These are phyloP conservation scores for Hippocampus mohnikei DNA, from an alignment of 2,113 vertebrate species.

Conservation along the genomic window DNA sequence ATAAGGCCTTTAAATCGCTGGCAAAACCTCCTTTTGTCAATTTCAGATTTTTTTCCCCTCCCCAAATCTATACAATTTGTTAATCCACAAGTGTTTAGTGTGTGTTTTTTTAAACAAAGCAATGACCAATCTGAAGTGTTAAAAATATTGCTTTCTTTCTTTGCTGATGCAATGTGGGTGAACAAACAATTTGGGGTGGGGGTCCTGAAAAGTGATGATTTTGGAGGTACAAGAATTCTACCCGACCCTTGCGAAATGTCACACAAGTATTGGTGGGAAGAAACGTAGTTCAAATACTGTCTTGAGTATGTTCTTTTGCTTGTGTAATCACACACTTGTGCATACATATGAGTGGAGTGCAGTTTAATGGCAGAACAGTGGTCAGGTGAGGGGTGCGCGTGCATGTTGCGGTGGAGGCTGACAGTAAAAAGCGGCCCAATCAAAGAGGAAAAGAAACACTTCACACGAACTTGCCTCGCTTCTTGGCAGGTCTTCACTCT, in stretches of 20 bases:
- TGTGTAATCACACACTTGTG: background rate
- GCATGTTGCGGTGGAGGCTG: slow-evolving; percentile 43
- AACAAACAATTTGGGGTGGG: too few relatives aligned
- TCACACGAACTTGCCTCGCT: slow-evolving; percentile 42
- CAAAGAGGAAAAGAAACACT: slow-evolving; percentile 40
- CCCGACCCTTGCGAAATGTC: background rate
- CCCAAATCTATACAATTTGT: too few relatives aligned
- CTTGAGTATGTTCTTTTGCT: background rate
- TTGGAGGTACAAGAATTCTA: too few relatives aligned
- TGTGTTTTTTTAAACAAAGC: too few relatives aligned
- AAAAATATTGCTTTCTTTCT: too few relatives aligned
- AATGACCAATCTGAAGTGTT: too few relatives aligned
- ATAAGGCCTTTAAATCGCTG: background rate
- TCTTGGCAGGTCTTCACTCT: slow-evolving; percentile 35
- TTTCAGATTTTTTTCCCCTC: too few relatives aligned
- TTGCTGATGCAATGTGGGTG: too few relatives aligned
- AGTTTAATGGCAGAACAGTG: slow-evolving; percentile 19
- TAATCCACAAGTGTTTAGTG: too few relatives aligned
- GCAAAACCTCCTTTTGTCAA: too few relatives aligned
- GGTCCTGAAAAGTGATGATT: too few relatives aligned
- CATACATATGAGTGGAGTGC: background rate
- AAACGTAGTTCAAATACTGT: too few relatives aligned
- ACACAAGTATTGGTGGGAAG: background rate
- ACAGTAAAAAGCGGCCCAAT: slow-evolving; percentile 51
- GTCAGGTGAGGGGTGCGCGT: slow-evolving; percentile 10